These are phyloP conservation scores for Diaprepes abbreviatus DNA, from an alignment of 2,888 invertebrate genomes.

Conservation along the genomic window DNA sequence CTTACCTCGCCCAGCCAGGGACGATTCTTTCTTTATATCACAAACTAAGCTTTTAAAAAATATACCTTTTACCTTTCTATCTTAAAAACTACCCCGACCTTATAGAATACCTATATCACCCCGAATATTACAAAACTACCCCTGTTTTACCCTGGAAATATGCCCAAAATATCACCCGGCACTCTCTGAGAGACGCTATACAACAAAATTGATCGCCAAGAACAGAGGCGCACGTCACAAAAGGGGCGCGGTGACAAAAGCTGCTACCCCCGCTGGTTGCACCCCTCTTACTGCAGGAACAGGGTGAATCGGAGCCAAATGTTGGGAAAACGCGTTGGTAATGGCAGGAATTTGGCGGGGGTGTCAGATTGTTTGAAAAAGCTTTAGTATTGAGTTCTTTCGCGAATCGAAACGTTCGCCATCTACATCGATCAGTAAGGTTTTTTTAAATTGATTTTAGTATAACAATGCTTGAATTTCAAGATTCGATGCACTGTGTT, in stretches of 20 bases:
- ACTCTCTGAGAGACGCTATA: slow-evolving; percentile 36
- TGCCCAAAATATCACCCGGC: slow-evolving; percentile 33
- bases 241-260: slow-evolving; percentile 61
- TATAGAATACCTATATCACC: slow-evolving; percentile 20
- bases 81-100: slow-evolving; percentile 13
- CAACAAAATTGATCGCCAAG: slow-evolving; percentile 43
- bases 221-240: slow-evolving; percentile 43
- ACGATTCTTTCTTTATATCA: slow-evolving; percentile 37
- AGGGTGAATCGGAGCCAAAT: slow-evolving; percentile 30
- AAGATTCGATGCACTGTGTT: too few relatives aligned
- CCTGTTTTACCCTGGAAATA: slow-evolving; percentile 21
- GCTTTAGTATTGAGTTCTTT: background rate
- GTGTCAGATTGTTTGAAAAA: slow-evolving; percentile 10
- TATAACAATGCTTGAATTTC: too few relatives aligned
- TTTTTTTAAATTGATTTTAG: too few relatives aligned
- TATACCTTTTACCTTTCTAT: slow-evolving; percentile 4
- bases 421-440: too few relatives aligned
- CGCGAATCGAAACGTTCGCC: too few relatives aligned
- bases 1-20: slow-evolving; percentile 50
- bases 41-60: slow-evolving; percentile 9
- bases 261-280: slow-evolving; percentile 66
- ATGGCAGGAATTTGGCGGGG: background rate
- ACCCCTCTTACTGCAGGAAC: slow-evolving; percentile 66
- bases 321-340: slow-evolving; percentile 13
- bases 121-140: slow-evolving; percentile 13